Evolutionary conservation across 2,888 invertebrate species (phyloP).

Genomic region (Nephrotoma guestfalica): DNA sequence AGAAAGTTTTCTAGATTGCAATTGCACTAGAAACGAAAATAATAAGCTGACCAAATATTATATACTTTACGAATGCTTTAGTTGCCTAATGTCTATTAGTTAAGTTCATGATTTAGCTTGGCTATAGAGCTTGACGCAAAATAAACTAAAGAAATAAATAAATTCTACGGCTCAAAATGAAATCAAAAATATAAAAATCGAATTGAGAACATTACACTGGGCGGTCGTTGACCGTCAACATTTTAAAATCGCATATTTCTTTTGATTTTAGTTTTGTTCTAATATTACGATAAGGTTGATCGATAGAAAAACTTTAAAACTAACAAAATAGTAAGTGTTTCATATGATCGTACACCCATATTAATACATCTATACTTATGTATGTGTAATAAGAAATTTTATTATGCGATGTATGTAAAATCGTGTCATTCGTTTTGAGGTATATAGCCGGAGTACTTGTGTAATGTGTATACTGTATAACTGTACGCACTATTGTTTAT

Average conservation of each 20-base stretch:
- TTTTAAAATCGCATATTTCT: conserved; percentile 1
- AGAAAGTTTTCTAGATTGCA: neutral
- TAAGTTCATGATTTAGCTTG: neutral
- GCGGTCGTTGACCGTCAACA: neutral
- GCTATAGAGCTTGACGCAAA: neutral
- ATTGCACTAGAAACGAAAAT: neutral
- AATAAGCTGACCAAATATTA: neutral
- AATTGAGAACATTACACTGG: conserved; percentile 1
- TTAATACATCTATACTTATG: neutral
- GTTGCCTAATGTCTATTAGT: neutral
- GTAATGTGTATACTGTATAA: neutral
- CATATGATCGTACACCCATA: neutral
- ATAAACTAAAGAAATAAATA: neutral
- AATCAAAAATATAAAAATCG: neutral
- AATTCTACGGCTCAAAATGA: neutral
- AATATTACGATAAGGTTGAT: neutral
- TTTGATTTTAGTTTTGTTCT: neutral
- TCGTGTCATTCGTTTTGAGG: neutral
- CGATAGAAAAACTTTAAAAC: neutral
- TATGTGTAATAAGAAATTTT: neutral
- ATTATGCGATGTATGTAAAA: neutral
- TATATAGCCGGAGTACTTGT: neutral
- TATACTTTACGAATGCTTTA: neutral
- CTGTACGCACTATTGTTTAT: neutral
- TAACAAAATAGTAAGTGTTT: neutral